These are phyloP conservation scores for Emydoidea blandingii DNA, from an alignment of 2,797 vertebrate species.

Conservation along the genomic window DNA sequence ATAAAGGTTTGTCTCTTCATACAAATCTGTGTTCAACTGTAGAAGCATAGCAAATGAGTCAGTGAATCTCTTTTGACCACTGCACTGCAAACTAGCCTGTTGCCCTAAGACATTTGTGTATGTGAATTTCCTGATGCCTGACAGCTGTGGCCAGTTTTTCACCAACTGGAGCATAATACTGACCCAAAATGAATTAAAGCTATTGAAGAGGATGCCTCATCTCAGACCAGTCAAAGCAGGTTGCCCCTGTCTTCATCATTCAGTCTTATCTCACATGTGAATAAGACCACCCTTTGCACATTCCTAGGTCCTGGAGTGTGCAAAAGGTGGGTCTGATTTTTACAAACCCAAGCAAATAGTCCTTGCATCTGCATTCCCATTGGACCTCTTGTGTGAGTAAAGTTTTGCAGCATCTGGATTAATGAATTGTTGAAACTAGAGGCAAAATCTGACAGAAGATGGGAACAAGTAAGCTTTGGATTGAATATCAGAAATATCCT, in stretches of 20 bases:
- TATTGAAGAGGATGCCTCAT: not conserved
- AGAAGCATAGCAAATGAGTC: not conserved
- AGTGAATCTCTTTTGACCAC: no score
- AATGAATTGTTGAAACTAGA: not conserved
- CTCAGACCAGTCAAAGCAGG: not conserved
- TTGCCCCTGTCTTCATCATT: not conserved
- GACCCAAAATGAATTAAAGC: not conserved
- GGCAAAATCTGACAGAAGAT: not conserved
- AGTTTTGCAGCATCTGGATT: not conserved
- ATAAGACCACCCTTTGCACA: not conserved
- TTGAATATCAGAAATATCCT: not conserved
- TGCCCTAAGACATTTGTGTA: not conserved
- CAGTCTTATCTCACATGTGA: not conserved
- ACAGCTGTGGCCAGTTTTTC: rapidly evolving
- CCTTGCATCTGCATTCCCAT: not conserved
- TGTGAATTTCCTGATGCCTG: not conserved
- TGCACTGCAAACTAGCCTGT: not conserved
- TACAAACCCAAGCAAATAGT: not conserved
- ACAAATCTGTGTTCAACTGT: not conserved
- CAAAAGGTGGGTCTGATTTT: not conserved
- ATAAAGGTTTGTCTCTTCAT: not conserved
- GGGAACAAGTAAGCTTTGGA: not conserved
- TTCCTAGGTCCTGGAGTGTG: not conserved
- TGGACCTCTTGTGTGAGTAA: not conserved
- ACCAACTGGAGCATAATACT: not conserved